Base-by-base conservation (phyloP, 2,113 vertebrate species). In the Podarcis muralis region DNA sequence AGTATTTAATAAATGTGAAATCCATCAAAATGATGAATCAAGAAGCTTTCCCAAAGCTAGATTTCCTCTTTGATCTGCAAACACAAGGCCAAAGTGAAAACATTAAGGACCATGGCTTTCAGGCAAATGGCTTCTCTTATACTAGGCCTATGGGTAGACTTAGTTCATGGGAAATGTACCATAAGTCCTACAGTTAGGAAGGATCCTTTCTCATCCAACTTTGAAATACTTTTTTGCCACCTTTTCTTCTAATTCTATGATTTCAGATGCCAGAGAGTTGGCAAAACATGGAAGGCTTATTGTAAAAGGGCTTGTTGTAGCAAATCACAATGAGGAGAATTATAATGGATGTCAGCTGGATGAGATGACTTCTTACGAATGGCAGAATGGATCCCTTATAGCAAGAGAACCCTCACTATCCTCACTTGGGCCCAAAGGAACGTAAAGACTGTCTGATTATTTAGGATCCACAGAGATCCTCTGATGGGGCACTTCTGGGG, bases 41-140 rank as follows among this genome's bases (percentile, higher is more conserved):
- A 92, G 90, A 87, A 95, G 93, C 40, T 81, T 96, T 94, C 15
- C 20, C 82, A 83, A 71, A 86, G 74, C 74, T 90, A 92, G 87
- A 95, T 96, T 95, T 89, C 76, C 71, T 96, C 84, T 96, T 96
- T 97, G 93, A 95, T 97, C 93, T 96, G 94, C 93, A 96, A 96
- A 96, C 87, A 96, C 90, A 94, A 95, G 95, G 95, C 93, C 88
- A 87, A 94, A 96, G 95, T 95, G 92, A 95, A 89, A 95, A 91
- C 92, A 93, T 94, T 91, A 93, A 81, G 90, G 95, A 94, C 93
- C 40, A 88, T 35, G 89, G 91, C 94, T 94, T 94, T 93, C 93
- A 95, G 92, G 90, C 95, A 96, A 97, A 95, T 95, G 95, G 78
- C 89, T 95, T 95, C 92, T 93, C 88, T 94, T 92, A 96, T 96